A percentile compares a stretch with the other conserved stretches of the same genome.
phyloP scores from a whole-genome alignment of 2,888 invertebrate species.

The Aspidiotus destructor region DNA sequence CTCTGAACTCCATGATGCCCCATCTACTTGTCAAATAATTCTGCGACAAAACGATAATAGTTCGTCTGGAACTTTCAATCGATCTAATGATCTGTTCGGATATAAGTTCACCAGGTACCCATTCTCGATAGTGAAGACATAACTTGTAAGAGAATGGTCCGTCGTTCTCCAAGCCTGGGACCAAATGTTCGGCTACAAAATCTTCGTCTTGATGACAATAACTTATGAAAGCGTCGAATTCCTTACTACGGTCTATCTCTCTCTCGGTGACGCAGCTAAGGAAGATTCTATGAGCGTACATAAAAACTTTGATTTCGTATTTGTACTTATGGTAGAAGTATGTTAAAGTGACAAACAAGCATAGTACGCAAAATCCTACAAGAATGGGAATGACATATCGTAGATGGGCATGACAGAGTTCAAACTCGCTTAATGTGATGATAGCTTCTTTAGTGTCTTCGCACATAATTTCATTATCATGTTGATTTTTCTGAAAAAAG shows the following conservation, averaged over 20 bases:
- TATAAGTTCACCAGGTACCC: conserved; percentile 64
- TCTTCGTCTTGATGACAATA: conserved; percentile 63
- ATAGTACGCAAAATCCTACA: no score
- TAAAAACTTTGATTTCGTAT: conserved; percentile 57
- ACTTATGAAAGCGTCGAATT: conserved; percentile 70
- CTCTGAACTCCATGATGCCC: conserved; percentile 66
- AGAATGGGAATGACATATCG: no score
- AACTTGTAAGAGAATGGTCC: conserved; percentile 54
- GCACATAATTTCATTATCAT: no score
- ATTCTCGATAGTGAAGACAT: conserved; percentile 65
- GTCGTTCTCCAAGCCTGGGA: conserved; percentile 54
- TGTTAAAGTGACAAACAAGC: no score
- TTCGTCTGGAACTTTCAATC: conserved; percentile 58
- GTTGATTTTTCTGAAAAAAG: no score
- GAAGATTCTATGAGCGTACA: conserved; percentile 52
- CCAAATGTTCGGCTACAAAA: conserved; percentile 50
- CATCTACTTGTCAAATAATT: conserved; percentile 66
- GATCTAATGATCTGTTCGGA: conserved; percentile 58
- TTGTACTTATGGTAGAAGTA: conserved; percentile 48
- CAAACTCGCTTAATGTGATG: no score
- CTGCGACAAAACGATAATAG: conserved; percentile 59
- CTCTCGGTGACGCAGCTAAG: conserved; percentile 57
- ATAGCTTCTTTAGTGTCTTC: no score
- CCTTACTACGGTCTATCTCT: conserved; percentile 56
- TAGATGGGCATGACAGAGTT: no score